Percentiles rank a stretch among this genome's conserved stretches.
These are phyloP conservation scores for Ciconia boyciana DNA, from an alignment of 2,113 vertebrate species.

Conservation along the genomic window DNA sequence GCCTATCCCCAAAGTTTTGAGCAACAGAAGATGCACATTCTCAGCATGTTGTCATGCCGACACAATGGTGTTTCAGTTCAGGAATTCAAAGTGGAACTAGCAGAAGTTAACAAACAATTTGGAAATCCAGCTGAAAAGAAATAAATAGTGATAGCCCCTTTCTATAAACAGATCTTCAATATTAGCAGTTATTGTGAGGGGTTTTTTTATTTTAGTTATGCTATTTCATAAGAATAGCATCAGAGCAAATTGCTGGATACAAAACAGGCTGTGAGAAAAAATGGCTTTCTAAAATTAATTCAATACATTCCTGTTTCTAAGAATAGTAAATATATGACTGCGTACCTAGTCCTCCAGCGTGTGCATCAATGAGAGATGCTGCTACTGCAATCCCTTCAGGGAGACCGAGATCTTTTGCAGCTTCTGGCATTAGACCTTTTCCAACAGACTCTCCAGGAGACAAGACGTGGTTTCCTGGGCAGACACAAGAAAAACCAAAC, in stretches of 20 bases:
- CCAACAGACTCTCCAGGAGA: constrained; percentile 85
- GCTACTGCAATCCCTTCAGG: constrained; percentile 84
- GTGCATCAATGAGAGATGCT: constrained; percentile 93
- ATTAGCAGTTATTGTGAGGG: not conserved
- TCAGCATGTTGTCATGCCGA: not conserved
- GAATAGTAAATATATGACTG: not conserved
- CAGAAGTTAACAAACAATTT: not conserved
- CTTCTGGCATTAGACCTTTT: constrained; percentile 80
- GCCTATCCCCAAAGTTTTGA: not conserved
- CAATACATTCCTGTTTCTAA: not conserved
- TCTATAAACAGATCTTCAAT: not conserved
- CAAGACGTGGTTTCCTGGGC: constrained; percentile 81
- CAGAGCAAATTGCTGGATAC: not conserved
- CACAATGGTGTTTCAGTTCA: not conserved
- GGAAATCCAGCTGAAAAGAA: not conserved
- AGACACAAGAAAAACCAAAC: constrained; percentile 69
- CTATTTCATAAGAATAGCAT: not conserved
- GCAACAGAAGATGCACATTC: not conserved
- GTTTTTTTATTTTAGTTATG: not conserved
- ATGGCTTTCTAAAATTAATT: not conserved
- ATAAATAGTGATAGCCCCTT: not conserved
- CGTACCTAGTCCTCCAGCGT: constrained; percentile 94
- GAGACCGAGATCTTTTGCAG: constrained; percentile 84
- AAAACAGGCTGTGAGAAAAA: not conserved
- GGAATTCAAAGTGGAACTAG: not conserved